Percentiles rank a stretch among this genome's conserved stretches.
phyloP scores from a whole-genome alignment of 2,113 vertebrate genomes.

The Sminthopsis crassicaudata region DNA sequence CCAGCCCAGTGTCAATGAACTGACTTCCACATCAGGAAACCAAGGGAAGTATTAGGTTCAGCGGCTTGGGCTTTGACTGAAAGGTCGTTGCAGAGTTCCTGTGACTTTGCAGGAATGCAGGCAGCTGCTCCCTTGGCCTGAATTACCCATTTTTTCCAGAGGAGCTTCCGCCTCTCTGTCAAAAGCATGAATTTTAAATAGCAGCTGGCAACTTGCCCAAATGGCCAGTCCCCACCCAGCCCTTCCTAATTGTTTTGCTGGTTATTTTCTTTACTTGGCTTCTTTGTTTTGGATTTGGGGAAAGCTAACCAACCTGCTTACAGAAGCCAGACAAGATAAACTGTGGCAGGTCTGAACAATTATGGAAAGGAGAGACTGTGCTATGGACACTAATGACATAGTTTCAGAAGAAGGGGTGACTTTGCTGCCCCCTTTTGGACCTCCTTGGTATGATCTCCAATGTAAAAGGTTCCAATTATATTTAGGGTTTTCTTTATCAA shows the following conservation, averaged over 20 bases:
- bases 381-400: background rate
- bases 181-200: background rate
- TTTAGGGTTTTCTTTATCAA: background rate
- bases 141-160: slow-evolving; percentile 1
- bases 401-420: background rate
- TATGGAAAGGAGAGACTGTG: background rate
- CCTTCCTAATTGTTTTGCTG: background rate
- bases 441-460: background rate
- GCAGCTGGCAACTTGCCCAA: background rate
- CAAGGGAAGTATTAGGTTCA: background rate
- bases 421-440: background rate
- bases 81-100: background rate
- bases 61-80: background rate
- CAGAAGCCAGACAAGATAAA: background rate
- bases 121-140: slow-evolving; percentile 2
- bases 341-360: background rate
- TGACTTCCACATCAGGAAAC: background rate
- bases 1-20: background rate
- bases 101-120: background rate
- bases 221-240: background rate
- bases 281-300: background rate
- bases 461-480: background rate
- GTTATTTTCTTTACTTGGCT: background rate
- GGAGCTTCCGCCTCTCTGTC: background rate
- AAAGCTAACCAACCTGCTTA: background rate